Evolutionary conservation across 1,140 invertebrate genomes (phyloP).

Genomic region (Bradynema listronoti): DNA sequence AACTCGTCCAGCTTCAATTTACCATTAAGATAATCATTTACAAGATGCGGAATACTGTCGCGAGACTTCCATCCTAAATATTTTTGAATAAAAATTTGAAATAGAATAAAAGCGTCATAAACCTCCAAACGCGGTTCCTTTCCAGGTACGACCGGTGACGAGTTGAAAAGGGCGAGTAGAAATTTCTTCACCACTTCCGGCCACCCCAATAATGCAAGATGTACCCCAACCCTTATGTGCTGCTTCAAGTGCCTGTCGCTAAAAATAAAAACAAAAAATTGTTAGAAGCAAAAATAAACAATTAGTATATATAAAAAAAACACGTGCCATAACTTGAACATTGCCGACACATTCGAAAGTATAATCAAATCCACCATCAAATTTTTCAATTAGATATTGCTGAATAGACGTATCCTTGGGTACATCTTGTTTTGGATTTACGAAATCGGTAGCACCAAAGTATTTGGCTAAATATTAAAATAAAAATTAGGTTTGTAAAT

Average conservation of each 20-base stretch:
- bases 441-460: slow-evolving; percentile 62
- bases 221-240: slow-evolving; percentile 94
- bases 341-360: slow-evolving; percentile 99
- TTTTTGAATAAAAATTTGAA: too few species aligned
- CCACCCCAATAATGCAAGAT: slow-evolving; percentile 71
- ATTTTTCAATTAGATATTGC: slow-evolving; percentile 78
- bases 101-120: slow-evolving; percentile 44
- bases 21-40: slow-evolving; percentile 76
- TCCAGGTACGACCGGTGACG: slow-evolving; percentile 69
- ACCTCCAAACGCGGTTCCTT: slow-evolving; percentile 61
- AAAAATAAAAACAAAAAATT: slow-evolving; percentile 21
- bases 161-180: slow-evolving; percentile 91
- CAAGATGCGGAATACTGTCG: slow-evolving; percentile 83
- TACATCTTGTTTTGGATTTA: slow-evolving; percentile 59
- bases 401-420: slow-evolving; percentile 66
- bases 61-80: slow-evolving; percentile 71
- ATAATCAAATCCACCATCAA: slow-evolving; percentile 90
- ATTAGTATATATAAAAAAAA: not conserved
- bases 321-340: slow-evolving; percentile 72
- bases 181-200: slow-evolving; percentile 94
- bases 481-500: slow-evolving; percentile 80
- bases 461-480: slow-evolving; percentile 64
- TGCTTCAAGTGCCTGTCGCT: slow-evolving; percentile 81
- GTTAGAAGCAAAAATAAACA: slow-evolving; percentile 3
- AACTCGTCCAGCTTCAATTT: slow-evolving; percentile 79